Evolutionary conservation across 1,140 invertebrate species (phyloP).

Genomic region (Aradophagus sp.): DNA sequence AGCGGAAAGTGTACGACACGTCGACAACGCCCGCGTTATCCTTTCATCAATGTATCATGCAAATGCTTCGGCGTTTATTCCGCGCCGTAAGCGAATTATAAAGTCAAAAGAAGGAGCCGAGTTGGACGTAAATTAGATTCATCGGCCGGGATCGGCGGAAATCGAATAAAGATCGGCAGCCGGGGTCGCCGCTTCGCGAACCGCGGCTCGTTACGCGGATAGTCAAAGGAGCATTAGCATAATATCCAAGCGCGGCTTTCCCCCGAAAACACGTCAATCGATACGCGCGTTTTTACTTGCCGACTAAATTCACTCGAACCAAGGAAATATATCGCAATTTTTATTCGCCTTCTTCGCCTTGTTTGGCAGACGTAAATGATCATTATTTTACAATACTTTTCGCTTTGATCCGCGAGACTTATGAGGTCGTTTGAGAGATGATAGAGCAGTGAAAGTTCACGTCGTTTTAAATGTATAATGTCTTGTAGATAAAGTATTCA

Average conservation of each 20-base stretch:
- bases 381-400: too few species aligned
- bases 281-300: too few species aligned
- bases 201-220: conserved; percentile 14
- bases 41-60: conserved; percentile 8
- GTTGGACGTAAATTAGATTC: conserved; percentile 14
- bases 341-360: too few species aligned
- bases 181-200: conserved; percentile 7
- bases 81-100: conserved; percentile 7
- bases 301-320: too few species aligned
- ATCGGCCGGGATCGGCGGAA: conserved; percentile 9
- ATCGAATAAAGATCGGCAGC: conserved; percentile 17
- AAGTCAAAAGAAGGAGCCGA: conserved; percentile 12
- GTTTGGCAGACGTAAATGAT: too few species aligned
- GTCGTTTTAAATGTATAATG: too few species aligned
- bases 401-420: too few species aligned
- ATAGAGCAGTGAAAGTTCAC: too few species aligned
- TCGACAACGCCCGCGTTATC: neutral
- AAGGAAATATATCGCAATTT: too few species aligned
- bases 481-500: too few species aligned
- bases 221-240: conserved; percentile 42
- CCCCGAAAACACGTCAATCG: conserved; percentile 38
- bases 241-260: conserved; percentile 45
- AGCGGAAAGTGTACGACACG: too few species aligned
- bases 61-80: conserved; percentile 14
- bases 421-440: too few species aligned